Conservation (phyloP, 1,140 invertebrate species). For the Aphelinus atriplicis region DNA sequence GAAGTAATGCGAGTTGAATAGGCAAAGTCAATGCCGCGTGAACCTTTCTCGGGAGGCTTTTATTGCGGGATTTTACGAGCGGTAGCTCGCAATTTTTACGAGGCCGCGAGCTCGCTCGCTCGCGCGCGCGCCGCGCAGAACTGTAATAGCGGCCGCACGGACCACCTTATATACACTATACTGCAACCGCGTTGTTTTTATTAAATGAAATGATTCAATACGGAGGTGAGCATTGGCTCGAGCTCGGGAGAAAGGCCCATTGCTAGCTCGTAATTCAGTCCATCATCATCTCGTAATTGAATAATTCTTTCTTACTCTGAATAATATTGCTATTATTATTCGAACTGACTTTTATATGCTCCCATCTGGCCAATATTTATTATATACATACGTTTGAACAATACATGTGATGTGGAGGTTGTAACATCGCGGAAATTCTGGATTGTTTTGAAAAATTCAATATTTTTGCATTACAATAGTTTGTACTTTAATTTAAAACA, state of each 20-base stretch:
- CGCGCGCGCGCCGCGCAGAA: neutral
- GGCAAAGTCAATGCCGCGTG: slow-evolving; percentile 34
- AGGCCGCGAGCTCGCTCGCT: slow-evolving; percentile 2
- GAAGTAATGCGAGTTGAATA: slow-evolving; percentile 37
- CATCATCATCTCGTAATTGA: slow-evolving; percentile 35
- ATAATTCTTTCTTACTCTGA: slow-evolving; percentile 28
- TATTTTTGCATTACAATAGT: too few species aligned
- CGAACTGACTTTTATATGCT: slow-evolving; percentile 35
- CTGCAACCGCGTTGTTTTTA: slow-evolving; percentile 22
- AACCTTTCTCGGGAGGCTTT: slow-evolving; percentile 20
- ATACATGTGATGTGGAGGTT: too few species aligned
- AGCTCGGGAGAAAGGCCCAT: neutral
- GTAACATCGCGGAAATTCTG: too few species aligned
- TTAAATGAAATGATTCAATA: slow-evolving; percentile 37
- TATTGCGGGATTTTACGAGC: slow-evolving; percentile 40
- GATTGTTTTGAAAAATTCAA: too few species aligned
- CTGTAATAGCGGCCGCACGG: neutral
- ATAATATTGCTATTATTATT: slow-evolving; percentile 24
- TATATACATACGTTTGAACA: too few species aligned
- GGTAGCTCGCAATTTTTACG: slow-evolving; percentile 36
- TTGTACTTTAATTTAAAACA: too few species aligned
- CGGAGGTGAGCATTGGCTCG: neutral
- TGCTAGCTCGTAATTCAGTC: slow-evolving; percentile 2
- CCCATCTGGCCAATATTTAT: too few species aligned
- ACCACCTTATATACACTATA: too few species aligned